A percentile compares a stretch with the other conserved stretches of the same genome.
Conservation (phyloP, 2,113 vertebrate genomes). For the Spea bombifrons region DNA sequence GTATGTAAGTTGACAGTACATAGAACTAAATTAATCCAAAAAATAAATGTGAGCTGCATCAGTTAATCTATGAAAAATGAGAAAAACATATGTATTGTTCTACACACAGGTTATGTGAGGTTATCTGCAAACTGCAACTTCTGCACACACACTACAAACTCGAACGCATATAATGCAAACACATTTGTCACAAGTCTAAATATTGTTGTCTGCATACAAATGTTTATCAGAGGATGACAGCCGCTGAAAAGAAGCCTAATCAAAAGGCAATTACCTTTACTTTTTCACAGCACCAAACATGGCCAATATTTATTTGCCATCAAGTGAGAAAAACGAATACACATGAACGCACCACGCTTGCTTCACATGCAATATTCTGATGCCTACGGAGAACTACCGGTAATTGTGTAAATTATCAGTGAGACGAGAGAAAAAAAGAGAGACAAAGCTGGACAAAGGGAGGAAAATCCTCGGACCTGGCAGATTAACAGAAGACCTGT, state of each 20-base stretch:
- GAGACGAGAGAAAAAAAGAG: conserved; percentile 10
- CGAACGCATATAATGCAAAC: conserved; percentile 47
- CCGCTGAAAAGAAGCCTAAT: conserved; percentile 74
- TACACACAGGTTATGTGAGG: too few species aligned
- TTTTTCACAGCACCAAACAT: conserved; percentile 74
- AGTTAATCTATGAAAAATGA: too few species aligned
- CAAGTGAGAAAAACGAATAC: conserved; percentile 73
- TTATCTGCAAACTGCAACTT: neutral
- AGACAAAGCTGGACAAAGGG: conserved; percentile 53
- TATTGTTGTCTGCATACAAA: conserved; percentile 70
- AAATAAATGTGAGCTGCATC: too few species aligned
- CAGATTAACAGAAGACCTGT: conserved; percentile 55
- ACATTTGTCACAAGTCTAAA: conserved; percentile 61
- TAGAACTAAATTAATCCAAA: too few species aligned
- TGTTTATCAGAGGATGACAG: conserved; percentile 70
- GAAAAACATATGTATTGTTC: too few species aligned
- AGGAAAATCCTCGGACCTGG: conserved; percentile 51
- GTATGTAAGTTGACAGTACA: too few species aligned
- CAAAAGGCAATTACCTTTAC: conserved; percentile 78
- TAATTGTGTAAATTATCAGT: conserved; percentile 59
- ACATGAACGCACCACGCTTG: conserved; percentile 62
- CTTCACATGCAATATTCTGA: conserved; percentile 66
- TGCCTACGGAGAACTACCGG: too few species aligned
- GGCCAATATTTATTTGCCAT: conserved; percentile 74
- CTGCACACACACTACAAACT: neutral